A percentile compares a stretch with the other conserved stretches of the same genome.
phyloP scores from a whole-genome alignment of 2,888 invertebrate species.

The Oegoconia quadripuncta region DNA sequence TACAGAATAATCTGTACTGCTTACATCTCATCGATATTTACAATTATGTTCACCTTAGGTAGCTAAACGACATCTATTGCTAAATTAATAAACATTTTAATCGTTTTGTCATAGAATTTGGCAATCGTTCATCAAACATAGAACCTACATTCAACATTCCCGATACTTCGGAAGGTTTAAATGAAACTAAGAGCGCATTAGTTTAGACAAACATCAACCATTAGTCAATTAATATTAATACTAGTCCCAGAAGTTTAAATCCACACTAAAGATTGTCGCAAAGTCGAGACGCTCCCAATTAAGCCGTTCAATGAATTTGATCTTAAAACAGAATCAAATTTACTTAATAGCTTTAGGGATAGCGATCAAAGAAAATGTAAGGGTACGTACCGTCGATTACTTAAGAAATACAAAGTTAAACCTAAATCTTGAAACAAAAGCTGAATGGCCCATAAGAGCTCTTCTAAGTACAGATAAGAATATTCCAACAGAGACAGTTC shows the following conservation, averaged over 20 bases:
- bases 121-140: too few relatives aligned
- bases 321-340: slow-evolving; percentile 27
- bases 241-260: neutral
- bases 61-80: too few relatives aligned
- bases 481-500: slow-evolving; percentile 32
- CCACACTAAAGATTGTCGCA: neutral
- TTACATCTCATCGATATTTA: too few relatives aligned
- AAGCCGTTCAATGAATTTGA: slow-evolving; percentile 27
- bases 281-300: slow-evolving; percentile 15
- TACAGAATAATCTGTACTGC: too few relatives aligned
- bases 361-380: slow-evolving; percentile 26
- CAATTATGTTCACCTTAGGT: too few relatives aligned
- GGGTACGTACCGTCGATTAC: slow-evolving; percentile 41
- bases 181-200: neutral
- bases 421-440: slow-evolving; percentile 54
- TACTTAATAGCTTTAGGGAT: slow-evolving; percentile 28
- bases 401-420: slow-evolving; percentile 41
- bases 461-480: slow-evolving; percentile 49
- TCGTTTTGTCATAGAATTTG: too few relatives aligned
- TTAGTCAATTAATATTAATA: neutral
- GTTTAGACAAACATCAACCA: neutral
- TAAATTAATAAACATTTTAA: too few relatives aligned
- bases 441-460: slow-evolving; percentile 41
- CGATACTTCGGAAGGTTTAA: neutral
- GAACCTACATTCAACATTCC: neutral